Conservation (phyloP, 1,140 invertebrate genomes). For the Latrodectus geometricus region DNA sequence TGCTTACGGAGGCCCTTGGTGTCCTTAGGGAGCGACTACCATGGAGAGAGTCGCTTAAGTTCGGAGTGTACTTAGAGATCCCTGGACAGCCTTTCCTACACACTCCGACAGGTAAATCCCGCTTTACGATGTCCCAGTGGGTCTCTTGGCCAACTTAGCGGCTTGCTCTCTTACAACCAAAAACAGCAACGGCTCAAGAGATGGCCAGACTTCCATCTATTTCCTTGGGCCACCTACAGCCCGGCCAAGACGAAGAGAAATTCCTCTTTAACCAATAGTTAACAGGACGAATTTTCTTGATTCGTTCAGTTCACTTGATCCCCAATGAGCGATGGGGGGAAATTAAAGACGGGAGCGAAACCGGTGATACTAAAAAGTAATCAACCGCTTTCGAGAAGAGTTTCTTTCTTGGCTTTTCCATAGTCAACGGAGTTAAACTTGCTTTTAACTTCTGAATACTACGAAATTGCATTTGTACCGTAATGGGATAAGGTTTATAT, state of each 20-base stretch:
- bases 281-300: conserved; percentile 26
- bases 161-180: conserved; percentile 52
- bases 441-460: background rate
- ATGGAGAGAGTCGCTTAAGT: conserved; percentile 45
- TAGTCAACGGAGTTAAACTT: conserved; percentile 1
- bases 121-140: conserved; percentile 59
- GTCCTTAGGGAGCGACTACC: conserved; percentile 19
- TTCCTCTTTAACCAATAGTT: conserved; percentile 31
- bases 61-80: conserved; percentile 47
- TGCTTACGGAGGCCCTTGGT: conserved; percentile 33
- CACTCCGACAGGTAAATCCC: conserved; percentile 55
- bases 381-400: conserved; percentile 13
- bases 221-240: background rate
- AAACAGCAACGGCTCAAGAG: conserved; percentile 47
- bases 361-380: conserved; percentile 39
- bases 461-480: background rate
- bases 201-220: conserved; percentile 37
- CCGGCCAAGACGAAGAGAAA: conserved; percentile 18
- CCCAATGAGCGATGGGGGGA: conserved; percentile 37
- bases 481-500: background rate
- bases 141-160: conserved; percentile 55
- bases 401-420: background rate
- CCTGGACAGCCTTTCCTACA: conserved; percentile 29
- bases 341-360: conserved; percentile 39
- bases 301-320: conserved; percentile 9